A percentile compares a stretch with the other conserved stretches of the same genome.
phyloP scores from a whole-genome alignment of 2,113 vertebrate species.

The Hassar affinis region DNA sequence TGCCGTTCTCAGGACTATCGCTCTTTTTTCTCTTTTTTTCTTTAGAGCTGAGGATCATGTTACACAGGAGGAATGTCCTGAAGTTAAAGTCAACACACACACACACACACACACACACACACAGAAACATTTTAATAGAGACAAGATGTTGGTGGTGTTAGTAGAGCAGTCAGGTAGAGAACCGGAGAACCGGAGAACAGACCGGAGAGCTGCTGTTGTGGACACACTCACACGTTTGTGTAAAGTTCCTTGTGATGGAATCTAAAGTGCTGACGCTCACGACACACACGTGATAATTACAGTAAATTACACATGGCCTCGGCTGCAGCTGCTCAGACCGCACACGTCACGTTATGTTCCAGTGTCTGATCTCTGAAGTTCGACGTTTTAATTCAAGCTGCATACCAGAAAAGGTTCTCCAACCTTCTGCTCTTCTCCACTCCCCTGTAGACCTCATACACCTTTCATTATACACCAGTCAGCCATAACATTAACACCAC shows the following conservation, averaged over 20 bases:
- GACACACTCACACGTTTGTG: neutral
- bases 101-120: constrained; percentile 14
- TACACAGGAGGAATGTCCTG: constrained; percentile 25
- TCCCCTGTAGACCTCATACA: no score
- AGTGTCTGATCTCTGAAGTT: neutral
- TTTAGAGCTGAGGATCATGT: constrained; percentile 1
- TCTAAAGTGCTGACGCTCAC: neutral
- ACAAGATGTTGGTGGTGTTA: neutral
- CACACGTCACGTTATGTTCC: neutral
- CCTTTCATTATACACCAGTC: no score
- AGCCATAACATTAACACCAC: no score
- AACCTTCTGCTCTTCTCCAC: neutral
- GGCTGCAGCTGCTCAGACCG: neutral
- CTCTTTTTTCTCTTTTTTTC: constrained; percentile 1
- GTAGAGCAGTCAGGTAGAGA: neutral
- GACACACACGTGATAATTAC: neutral
- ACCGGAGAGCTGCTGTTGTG: neutral
- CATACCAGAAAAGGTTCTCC: neutral
- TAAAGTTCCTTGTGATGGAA: neutral
- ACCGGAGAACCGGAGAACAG: neutral
- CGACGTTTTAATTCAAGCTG: neutral
- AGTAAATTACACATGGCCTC: neutral
- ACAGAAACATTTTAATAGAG: constrained; percentile 7
- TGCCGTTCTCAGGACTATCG: constrained; percentile 20
- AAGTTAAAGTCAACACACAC: constrained; percentile 1